Evolutionary conservation across 30 jellyfish, hydroid and myxozoan genomes (phyloP).

Genomic region (Cassiopea andromeda): DNA sequence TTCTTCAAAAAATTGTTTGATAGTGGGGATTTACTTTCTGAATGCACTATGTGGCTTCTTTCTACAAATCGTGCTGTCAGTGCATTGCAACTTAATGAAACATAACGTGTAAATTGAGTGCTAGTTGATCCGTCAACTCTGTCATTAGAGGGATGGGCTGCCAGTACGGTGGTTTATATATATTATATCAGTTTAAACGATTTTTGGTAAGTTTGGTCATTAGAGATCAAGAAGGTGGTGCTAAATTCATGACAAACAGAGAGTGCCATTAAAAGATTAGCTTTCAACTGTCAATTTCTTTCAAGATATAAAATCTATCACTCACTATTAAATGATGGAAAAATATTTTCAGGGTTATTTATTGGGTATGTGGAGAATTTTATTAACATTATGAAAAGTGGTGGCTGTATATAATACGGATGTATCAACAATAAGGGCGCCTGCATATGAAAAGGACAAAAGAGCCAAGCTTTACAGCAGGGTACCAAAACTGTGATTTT

Average conservation of each 20-base stretch:
- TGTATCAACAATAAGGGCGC: too few species aligned
- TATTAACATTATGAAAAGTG: not conserved
- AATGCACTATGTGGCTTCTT: too few species aligned
- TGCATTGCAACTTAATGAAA: not conserved
- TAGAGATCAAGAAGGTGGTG: slow-evolving; percentile 39
- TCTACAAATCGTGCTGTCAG: not conserved
- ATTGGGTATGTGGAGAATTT: not conserved
- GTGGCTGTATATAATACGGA: too few species aligned
- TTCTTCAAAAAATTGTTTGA: too few species aligned
- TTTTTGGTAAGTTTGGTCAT: slow-evolving; percentile 21
- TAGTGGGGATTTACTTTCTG: too few species aligned
- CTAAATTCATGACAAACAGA: slow-evolving; percentile 15
- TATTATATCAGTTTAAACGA: slow-evolving; percentile 22
- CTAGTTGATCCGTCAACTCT: not conserved
- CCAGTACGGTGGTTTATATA: not conserved
- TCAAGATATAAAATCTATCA: not conserved
- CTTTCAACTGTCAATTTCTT: not conserved
- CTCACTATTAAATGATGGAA: not conserved
- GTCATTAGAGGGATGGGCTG: not conserved
- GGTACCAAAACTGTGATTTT: too few species aligned
- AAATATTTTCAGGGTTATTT: not conserved
- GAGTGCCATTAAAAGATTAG: slow-evolving; percentile 53
- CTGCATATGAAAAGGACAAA: too few species aligned
- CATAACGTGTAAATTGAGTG: slow-evolving; percentile 1
- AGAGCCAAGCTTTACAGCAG: too few species aligned